Evolutionary conservation across 2,113 vertebrate genomes (phyloP).

Genomic region (Saguinus imperator): DNA sequence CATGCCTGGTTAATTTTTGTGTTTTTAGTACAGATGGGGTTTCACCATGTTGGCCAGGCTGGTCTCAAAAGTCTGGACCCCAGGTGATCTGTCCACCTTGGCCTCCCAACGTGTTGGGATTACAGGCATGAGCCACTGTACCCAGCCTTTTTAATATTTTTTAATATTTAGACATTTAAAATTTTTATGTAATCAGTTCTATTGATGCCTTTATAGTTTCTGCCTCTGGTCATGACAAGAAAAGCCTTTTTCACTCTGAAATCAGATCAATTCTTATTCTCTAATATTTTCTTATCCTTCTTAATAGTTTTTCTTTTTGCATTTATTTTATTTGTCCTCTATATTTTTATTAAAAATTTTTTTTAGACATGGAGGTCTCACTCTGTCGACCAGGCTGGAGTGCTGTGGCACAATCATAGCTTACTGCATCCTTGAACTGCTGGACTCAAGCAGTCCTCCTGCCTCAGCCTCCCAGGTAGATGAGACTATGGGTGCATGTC

Average conservation of each 20-base stretch:
- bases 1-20: too few relatives aligned
- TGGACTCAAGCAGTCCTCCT: too few relatives aligned
- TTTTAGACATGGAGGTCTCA: too few relatives aligned
- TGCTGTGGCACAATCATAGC: not conserved
- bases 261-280: not conserved
- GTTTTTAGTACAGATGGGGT: too few relatives aligned
- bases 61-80: too few relatives aligned
- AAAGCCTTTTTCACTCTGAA: not conserved
- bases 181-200: not conserved
- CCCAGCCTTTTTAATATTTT: not conserved
- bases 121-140: too few relatives aligned
- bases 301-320: not conserved
- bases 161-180: constrained; percentile 37
- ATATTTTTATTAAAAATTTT: too few relatives aligned
- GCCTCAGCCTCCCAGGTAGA: too few relatives aligned
- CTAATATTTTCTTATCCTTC: constrained; percentile 31
- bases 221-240: not conserved
- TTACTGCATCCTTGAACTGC: not conserved
- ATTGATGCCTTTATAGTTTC: constrained; percentile 1
- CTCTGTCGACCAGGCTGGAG: not conserved
- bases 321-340: not conserved
- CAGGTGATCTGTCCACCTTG: too few relatives aligned
- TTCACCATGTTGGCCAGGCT: too few relatives aligned
- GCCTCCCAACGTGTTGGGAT: too few relatives aligned
- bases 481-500: too few relatives aligned